These are phyloP conservation scores for Solea senegalensis DNA, from an alignment of 2,113 vertebrate genomes.

Conservation along the genomic window DNA sequence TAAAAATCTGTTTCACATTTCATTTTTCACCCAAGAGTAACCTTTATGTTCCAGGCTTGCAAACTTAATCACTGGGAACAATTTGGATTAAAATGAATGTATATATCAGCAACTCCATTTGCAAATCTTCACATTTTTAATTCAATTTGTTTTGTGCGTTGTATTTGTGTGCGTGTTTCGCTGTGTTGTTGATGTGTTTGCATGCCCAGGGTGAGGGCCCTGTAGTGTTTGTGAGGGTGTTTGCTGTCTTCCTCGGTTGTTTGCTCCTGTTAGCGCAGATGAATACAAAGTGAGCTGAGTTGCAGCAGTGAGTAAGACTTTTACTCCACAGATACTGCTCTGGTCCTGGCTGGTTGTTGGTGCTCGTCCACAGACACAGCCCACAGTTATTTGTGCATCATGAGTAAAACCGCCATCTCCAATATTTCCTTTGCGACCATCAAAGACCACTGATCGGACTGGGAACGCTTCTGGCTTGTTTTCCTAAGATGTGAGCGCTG, in stretches of 20 bases:
- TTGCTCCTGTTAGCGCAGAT: conserved; percentile 66
- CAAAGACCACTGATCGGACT: not conserved
- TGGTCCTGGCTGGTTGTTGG: conserved; percentile 41
- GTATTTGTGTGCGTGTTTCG: conserved; percentile 30
- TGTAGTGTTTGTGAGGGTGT: conserved; percentile 48
- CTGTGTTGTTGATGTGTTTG: conserved; percentile 50
- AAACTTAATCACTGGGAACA: not conserved
- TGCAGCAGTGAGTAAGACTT: conserved; percentile 43
- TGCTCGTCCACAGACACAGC: conserved; percentile 36
- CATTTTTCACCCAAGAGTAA: conserved; percentile 9
- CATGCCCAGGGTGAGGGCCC: conserved; percentile 29
- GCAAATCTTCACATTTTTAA: too few relatives aligned
- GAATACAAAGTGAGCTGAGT: conserved; percentile 62
- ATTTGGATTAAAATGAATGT: too few relatives aligned
- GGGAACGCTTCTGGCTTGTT: conserved; percentile 40
- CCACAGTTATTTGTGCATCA: conserved; percentile 32
- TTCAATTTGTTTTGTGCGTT: conserved; percentile 1
- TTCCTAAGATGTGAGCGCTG: conserved; percentile 35
- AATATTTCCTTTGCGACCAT: conserved; percentile 35
- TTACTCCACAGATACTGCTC: conserved; percentile 15
- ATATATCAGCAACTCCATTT: too few relatives aligned
- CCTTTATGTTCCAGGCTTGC: not conserved
- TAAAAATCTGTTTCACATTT: conserved; percentile 11
- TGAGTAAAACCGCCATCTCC: conserved; percentile 43
- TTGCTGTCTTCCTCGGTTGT: conserved; percentile 44